A percentile compares a stretch with the other conserved stretches of the same genome.
phyloP scores from a whole-genome alignment of 2,797 vertebrate genomes.

The Siniperca undulata region DNA sequence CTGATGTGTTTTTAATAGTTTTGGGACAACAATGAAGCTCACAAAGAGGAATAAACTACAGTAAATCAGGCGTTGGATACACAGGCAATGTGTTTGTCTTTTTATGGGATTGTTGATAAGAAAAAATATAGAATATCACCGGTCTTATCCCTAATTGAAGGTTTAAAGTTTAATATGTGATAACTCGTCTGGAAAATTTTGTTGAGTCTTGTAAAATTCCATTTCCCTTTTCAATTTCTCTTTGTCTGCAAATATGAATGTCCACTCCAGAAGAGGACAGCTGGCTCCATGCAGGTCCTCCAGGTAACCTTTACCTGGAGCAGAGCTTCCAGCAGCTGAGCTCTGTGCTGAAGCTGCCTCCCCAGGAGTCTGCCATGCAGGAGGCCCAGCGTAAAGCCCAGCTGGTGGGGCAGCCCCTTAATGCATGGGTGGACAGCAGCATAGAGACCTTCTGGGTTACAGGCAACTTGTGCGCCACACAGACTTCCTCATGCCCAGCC shows the following conservation, averaged over 20 bases:
- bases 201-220: neutral
- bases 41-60: neutral
- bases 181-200: neutral
- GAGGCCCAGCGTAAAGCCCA: slow-evolving; percentile 81
- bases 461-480: slow-evolving; percentile 77
- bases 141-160: neutral
- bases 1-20: neutral
- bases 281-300: slow-evolving; percentile 94
- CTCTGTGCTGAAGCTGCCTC: slow-evolving; percentile 90
- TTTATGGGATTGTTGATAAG: neutral
- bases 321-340: slow-evolving; percentile 95
- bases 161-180: neutral
- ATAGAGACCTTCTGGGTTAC: slow-evolving; percentile 85
- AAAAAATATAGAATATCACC: neutral
- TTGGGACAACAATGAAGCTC: too few species aligned
- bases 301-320: slow-evolving; percentile 93
- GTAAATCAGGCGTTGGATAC: neutral
- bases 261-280: slow-evolving; percentile 87
- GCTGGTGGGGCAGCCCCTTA: slow-evolving; percentile 88
- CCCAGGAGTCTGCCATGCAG: slow-evolving; percentile 82
- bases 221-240: neutral
- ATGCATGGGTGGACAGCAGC: slow-evolving; percentile 90
- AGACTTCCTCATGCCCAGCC: slow-evolving; percentile 86
- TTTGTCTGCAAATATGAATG: neutral
- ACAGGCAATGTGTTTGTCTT: neutral